Evolutionary conservation across 2,888 invertebrate species (phyloP).

Genomic region (Rhopalosiphum nymphaeae): DNA sequence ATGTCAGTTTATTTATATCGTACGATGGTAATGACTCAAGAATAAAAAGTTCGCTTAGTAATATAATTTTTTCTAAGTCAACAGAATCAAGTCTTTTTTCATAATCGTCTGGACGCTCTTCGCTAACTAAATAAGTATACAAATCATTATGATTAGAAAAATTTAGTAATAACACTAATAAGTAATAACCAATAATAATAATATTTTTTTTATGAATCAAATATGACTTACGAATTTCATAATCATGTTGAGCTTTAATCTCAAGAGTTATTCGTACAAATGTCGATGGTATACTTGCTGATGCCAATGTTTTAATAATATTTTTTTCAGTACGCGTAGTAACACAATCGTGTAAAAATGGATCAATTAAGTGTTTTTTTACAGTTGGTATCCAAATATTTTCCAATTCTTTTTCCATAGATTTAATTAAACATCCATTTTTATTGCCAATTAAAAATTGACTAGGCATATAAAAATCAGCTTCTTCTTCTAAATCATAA

Average conservation of each 20-base stretch:
- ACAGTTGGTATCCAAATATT: slow-evolving; percentile 47
- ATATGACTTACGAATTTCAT: slow-evolving; percentile 45
- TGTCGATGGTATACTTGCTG: slow-evolving; percentile 40
- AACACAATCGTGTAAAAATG: slow-evolving; percentile 46
- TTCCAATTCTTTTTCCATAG: slow-evolving; percentile 39
- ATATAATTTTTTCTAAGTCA: slow-evolving; percentile 53
- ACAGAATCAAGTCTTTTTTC: neutral
- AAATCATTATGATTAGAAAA: neutral
- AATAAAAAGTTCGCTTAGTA: slow-evolving; percentile 51
- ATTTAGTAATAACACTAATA: too few species aligned
- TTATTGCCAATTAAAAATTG: slow-evolving; percentile 54
- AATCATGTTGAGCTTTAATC: slow-evolving; percentile 49
- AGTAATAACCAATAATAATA: neutral
- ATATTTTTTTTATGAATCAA: neutral
- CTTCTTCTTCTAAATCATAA: slow-evolving; percentile 48
- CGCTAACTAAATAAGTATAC: slow-evolving; percentile 21
- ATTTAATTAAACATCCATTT: slow-evolving; percentile 22
- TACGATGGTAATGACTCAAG: neutral
- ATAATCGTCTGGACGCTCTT: slow-evolving; percentile 50
- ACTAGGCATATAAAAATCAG: slow-evolving; percentile 53
- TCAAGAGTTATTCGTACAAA: slow-evolving; percentile 51
- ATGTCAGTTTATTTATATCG: neutral
- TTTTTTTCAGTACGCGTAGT: slow-evolving; percentile 37
- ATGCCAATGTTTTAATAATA: slow-evolving; percentile 22
- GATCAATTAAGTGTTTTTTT: slow-evolving; percentile 43